Base-by-base conservation (phyloP, 1,140 invertebrate genomes). In the Leguminivora glycinivorella region DNA sequence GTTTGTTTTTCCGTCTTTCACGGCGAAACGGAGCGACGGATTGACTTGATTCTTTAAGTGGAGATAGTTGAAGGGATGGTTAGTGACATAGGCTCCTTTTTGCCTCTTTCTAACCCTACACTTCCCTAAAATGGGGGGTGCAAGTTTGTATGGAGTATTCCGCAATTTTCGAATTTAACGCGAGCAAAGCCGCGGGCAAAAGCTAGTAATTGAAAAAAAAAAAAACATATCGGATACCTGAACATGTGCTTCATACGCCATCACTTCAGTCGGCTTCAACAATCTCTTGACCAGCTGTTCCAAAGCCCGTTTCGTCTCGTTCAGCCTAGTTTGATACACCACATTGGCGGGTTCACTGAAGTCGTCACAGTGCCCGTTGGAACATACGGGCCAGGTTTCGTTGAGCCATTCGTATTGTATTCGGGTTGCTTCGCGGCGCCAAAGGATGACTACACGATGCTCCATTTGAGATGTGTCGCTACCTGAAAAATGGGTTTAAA, bases 351-450 rank as follows among this genome's bases (percentile, higher is more conserved):
- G 75, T 52, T 52, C 47, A 19, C 89, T 82, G 10, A 12, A 72
- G 78, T 83, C 72, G 79, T 84, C 63, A 92, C 82, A 80, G 75
- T 89, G 91, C n/a, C 92, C 86, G 31, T 84, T 83, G 10, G 90
- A 84, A 24, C 93, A 84, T 19, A 83, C 84, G n/a, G 93, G 92
- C 95, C 95, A 96, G 10, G 93, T 93, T 58, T 93, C 93, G 71
- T 94, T 92, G 3, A 97, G 86, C 97, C 98, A 99, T 82, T 98
- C 97, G 83, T 98, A 99, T 82, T 96, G 97, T n/a, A 98, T 92
- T 69, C 96, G 95, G 22, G 95, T 95, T 17, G 94, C 93, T 85
- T 98, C 97, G 56, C 95, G 93, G 19, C 98, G 93, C 97, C 98
- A 99, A 72, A 99, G 95, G 31, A 99, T 95, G 0, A 98, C 97